A percentile compares a stretch with the other conserved stretches of the same genome.
Conservation (phyloP, 2,888 invertebrate species). For the Tetheella fluctuosa region DNA sequence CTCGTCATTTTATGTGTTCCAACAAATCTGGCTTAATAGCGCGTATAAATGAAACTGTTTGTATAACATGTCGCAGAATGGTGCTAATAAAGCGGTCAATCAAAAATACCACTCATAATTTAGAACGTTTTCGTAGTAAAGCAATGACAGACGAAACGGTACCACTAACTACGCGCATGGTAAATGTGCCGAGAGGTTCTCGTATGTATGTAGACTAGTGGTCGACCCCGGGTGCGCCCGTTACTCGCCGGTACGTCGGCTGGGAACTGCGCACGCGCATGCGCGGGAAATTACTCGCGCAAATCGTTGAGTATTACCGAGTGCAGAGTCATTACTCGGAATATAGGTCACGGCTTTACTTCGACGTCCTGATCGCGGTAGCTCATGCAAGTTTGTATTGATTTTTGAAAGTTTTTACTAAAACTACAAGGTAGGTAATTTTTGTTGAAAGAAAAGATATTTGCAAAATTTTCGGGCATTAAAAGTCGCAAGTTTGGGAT, state of each 20-base stretch:
- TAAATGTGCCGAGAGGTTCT: not conserved
- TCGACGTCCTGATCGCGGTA: not conserved
- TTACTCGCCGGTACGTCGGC: not conserved
- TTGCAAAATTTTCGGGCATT: no score
- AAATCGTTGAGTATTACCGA: not conserved
- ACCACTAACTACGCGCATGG: not conserved
- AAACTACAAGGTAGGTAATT: no score
- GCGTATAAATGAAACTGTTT: not conserved
- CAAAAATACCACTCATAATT: not conserved
- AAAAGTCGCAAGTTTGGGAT: no score
- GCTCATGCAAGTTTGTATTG: not conserved
- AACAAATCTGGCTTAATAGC: not conserved
- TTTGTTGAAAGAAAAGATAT: no score
- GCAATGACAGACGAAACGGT: not conserved
- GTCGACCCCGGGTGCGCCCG: constrained; percentile 4
- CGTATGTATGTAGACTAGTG: not conserved
- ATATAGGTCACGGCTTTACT: not conserved
- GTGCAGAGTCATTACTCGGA: not conserved
- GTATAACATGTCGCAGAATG: not conserved
- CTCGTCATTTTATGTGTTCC: not conserved
- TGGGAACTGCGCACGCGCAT: constrained; percentile 6
- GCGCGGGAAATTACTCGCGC: constrained; percentile 3
- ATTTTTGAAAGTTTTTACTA: not conserved
- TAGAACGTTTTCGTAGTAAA: not conserved
- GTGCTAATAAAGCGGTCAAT: not conserved